These are phyloP conservation scores for Hypomesus transpacificus DNA, from an alignment of 2,113 vertebrate species.

Conservation along the genomic window DNA sequence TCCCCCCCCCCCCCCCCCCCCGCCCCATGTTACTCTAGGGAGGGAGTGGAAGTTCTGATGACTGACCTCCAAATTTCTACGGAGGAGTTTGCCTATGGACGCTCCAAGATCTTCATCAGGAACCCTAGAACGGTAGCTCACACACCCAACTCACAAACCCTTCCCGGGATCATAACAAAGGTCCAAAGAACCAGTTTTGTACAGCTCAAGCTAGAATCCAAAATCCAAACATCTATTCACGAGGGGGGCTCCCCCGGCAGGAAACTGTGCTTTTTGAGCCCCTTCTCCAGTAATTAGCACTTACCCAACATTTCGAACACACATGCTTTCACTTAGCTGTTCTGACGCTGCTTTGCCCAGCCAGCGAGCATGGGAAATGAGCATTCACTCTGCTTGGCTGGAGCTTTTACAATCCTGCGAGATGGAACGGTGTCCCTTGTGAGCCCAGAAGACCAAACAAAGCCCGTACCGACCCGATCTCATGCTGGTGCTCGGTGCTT, in stretches of 20 bases:
- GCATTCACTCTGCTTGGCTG: slow-evolving; percentile 28
- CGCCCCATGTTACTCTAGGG: slow-evolving; percentile 67
- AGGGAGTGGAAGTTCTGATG: slow-evolving; percentile 91
- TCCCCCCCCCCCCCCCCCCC: too few relatives aligned
- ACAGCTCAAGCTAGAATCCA: not conserved
- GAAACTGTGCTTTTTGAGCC: slow-evolving; percentile 48
- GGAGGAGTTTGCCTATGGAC: slow-evolving; percentile 90
- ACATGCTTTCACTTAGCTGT: slow-evolving; percentile 70
- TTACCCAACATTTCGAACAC: slow-evolving; percentile 50
- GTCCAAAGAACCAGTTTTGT: too few relatives aligned
- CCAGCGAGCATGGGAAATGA: slow-evolving; percentile 62
- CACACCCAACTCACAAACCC: not conserved
- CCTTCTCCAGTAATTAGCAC: slow-evolving; percentile 58
- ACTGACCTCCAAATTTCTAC: slow-evolving; percentile 78
- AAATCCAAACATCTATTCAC: slow-evolving; percentile 39
- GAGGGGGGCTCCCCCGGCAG: slow-evolving; percentile 36
- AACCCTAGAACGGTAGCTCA: slow-evolving; percentile 89
- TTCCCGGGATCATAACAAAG: too few relatives aligned
- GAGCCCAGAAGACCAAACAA: slow-evolving; percentile 34
- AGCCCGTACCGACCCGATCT: slow-evolving; percentile 53
- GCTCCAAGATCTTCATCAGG: slow-evolving; percentile 98
- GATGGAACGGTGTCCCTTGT: slow-evolving; percentile 25
- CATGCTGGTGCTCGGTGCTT: slow-evolving; percentile 32
- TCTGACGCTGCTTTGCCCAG: slow-evolving; percentile 20
- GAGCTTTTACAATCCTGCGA: slow-evolving; percentile 30